These are phyloP conservation scores for Actinia equina DNA, from an alignment of 64 coral and sea anemone species.

Conservation along the genomic window DNA sequence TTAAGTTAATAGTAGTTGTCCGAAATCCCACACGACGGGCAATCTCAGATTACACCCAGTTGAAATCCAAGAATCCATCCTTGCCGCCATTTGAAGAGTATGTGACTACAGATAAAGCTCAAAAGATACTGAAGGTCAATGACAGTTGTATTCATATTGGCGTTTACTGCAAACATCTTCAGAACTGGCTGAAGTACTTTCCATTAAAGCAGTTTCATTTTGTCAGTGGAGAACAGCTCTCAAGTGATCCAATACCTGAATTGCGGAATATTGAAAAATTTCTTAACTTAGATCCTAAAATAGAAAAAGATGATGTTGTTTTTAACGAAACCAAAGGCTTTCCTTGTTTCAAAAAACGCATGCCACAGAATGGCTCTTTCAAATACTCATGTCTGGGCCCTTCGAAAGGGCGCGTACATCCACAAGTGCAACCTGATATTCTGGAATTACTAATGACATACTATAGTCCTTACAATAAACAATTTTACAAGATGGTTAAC, in stretches of 20 bases:
- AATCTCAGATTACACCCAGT: slow-evolving; percentile 85
- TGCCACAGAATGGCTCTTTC: background rate
- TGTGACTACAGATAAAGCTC: slow-evolving; percentile 10
- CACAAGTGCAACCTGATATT: slow-evolving; percentile 14
- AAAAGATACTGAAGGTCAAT: slow-evolving; percentile 5
- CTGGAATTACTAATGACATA: slow-evolving; percentile 44
- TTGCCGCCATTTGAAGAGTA: slow-evolving; percentile 47
- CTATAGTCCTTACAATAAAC: slow-evolving; percentile 58
- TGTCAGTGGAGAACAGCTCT: slow-evolving; percentile 75
- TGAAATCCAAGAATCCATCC: slow-evolving; percentile 20
- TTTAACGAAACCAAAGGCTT: slow-evolving; percentile 75
- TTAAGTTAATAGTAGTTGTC: slow-evolving; percentile 75
- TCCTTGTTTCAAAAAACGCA: slow-evolving; percentile 54
- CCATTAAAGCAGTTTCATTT: slow-evolving; percentile 60
- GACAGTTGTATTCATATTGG: slow-evolving; percentile 48
- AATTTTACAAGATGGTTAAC: slow-evolving; percentile 52
- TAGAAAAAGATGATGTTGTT: slow-evolving; percentile 59
- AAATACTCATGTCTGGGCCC: slow-evolving; percentile 39
- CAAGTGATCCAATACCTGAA: slow-evolving; percentile 51
- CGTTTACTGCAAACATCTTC: slow-evolving; percentile 56
- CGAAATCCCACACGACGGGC: slow-evolving; percentile 66
- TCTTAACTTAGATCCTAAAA: slow-evolving; percentile 37
- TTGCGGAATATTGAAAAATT: slow-evolving; percentile 59
- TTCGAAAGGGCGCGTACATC: slow-evolving; percentile 70
- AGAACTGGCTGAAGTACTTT: slow-evolving; percentile 62